Evolutionary conservation across 1,140 invertebrate species (phyloP).

Genomic region (Charaxes varanes): DNA sequence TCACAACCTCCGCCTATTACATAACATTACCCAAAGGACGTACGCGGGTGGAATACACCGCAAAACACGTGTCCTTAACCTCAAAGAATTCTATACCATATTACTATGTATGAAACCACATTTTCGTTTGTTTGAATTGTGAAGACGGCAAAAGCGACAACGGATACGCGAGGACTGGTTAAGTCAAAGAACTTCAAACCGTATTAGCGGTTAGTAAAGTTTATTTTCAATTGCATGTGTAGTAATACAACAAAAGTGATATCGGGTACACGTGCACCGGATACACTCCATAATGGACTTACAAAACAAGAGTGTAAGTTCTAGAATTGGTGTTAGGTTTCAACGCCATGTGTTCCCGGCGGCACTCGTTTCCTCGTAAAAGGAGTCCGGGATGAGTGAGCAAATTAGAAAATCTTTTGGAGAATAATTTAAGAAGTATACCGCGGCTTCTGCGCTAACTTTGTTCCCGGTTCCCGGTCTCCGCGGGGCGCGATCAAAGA

Average conservation of each 20-base stretch:
- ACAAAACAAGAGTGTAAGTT: slow-evolving; percentile 38
- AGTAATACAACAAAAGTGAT: slow-evolving; percentile 25
- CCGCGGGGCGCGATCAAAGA: slow-evolving; percentile 45
- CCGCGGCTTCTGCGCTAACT: slow-evolving; percentile 50
- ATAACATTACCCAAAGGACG: slow-evolving; percentile 69
- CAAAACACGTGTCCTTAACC: slow-evolving; percentile 28
- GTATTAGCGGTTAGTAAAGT: slow-evolving; percentile 36
- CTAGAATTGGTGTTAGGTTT: slow-evolving; percentile 38
- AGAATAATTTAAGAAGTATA: slow-evolving; percentile 69
- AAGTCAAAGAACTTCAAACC: slow-evolving; percentile 32
- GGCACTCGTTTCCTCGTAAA: slow-evolving; percentile 36
- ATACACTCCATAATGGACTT: slow-evolving; percentile 23
- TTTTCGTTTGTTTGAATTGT: slow-evolving; percentile 26
- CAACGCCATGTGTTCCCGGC: slow-evolving; percentile 40
- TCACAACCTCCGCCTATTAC: slow-evolving; percentile 65
- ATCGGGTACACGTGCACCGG: background rate
- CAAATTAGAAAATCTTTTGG: slow-evolving; percentile 73
- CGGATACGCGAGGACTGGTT: background rate
- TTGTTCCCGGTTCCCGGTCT: slow-evolving; percentile 44
- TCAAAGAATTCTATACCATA: slow-evolving; percentile 32
- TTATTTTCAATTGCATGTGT: slow-evolving; percentile 30
- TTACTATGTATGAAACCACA: slow-evolving; percentile 39
- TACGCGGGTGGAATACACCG: slow-evolving; percentile 50
- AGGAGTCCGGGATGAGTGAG: slow-evolving; percentile 49
- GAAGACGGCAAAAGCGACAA: slow-evolving; percentile 24